Evolutionary conservation across 2,888 invertebrate species (phyloP).

Genomic region (Erebia aethiops): DNA sequence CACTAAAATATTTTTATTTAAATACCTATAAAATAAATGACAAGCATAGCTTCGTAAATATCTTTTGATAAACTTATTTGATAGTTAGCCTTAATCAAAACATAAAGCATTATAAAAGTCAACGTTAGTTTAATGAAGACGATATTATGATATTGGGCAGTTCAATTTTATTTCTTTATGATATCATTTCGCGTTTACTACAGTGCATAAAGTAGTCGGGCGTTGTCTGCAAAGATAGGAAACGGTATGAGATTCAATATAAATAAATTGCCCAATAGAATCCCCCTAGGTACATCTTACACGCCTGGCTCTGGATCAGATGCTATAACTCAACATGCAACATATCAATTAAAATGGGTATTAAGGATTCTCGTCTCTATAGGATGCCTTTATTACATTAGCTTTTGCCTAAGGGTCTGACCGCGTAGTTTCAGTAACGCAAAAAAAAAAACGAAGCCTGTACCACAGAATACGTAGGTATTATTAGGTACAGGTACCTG

Average conservation of each 20-base stretch:
- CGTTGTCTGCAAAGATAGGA: conserved; percentile 64
- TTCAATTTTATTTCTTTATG: conserved; percentile 49
- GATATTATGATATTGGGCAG: conserved; percentile 42
- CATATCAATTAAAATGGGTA: conserved; percentile 77
- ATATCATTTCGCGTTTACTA: conserved; percentile 47
- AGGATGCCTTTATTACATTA: conserved; percentile 18
- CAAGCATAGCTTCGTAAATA: background rate
- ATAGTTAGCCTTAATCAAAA: conserved; percentile 11
- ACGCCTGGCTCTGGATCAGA: conserved; percentile 64
- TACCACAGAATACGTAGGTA: background rate
- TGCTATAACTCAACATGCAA: conserved; percentile 75
- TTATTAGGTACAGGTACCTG: background rate
- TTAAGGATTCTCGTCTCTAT: conserved; percentile 53
- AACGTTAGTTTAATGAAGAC: conserved; percentile 39
- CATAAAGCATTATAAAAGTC: conserved; percentile 31
- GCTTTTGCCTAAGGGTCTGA: background rate
- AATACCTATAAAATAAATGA: background rate
- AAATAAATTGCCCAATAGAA: conserved; percentile 77
- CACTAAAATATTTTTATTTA: no score
- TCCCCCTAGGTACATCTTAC: conserved; percentile 60
- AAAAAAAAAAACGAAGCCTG: background rate
- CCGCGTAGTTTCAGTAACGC: background rate
- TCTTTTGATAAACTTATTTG: background rate
- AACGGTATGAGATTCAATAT: conserved; percentile 73
- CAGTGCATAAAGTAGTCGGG: conserved; percentile 59